Evolutionary conservation across 2,888 invertebrate genomes (phyloP), one percentile per base, ranked within the genome.

Genomic region (Andrena bucephala): DNA sequence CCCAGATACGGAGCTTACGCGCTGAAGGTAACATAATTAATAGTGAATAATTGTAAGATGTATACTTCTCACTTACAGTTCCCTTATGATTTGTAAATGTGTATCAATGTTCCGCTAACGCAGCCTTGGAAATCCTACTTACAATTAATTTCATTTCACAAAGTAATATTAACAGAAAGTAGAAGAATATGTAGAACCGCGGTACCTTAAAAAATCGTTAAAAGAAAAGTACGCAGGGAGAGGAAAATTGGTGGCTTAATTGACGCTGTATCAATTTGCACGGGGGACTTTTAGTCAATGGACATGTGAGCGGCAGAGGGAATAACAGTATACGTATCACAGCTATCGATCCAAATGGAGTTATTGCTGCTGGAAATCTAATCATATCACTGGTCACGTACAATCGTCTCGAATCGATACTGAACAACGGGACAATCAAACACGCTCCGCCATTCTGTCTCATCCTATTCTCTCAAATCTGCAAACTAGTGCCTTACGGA

Each of bases 1-100:
- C 97, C 2, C 97, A 98, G 94, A 96, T 98, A 84, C 96, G 97
- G 87, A 96, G 96, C 77, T 94, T 98, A 33, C 95, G 96, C 85
- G 96, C 97, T 80, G 97, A 98, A 96, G 98, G 98, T 98, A 87
- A 73, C n/a, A n/a, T 68, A 36, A 36, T 20, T 36, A 36, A 3
- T 60, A 7, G 3, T 6, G 31, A 20, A 10, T 57, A 10, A 24
- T 48, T 42, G 54, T 68, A 42, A 42, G 16, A 42, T 42, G 42
- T 42, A 42, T 0, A 16, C 5, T 42, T 42, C 42, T 16, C 42
- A 42, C 16, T 42, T 42, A 1, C 42, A 42, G 5, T 42, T 16
- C 5, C 42, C 42, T 3, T 42, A 42, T 13, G 42, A 4, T 42
- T 42, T 42, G 42, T 42, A 42, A 42, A 42, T 42, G 16, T 42